Conservation (phyloP, 2,888 invertebrate species). For the Trimorus sp. region DNA sequence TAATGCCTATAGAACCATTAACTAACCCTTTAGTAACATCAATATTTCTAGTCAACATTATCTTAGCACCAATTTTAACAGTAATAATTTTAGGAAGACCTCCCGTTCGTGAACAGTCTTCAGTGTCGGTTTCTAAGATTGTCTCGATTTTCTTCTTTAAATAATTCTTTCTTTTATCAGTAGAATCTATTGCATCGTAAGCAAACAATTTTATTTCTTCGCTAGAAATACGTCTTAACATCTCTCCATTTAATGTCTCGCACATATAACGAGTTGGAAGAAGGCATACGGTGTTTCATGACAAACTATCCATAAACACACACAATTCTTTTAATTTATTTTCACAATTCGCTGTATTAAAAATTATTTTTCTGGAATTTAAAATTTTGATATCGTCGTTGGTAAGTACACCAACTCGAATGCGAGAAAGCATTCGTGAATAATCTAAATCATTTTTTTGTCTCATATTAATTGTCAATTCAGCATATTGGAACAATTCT, state of each 20-base stretch:
- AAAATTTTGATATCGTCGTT: slow-evolving; percentile 14
- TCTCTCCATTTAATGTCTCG: slow-evolving; percentile 22
- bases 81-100: slow-evolving; percentile 7
- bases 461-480: slow-evolving; percentile 63
- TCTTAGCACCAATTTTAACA: neutral
- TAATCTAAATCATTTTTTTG: slow-evolving; percentile 64
- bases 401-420: neutral
- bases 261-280: slow-evolving; percentile 70
- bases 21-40: neutral
- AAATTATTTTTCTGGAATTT: slow-evolving; percentile 7
- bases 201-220: slow-evolving; percentile 29
- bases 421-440: slow-evolving; percentile 53
- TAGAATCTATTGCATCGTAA: slow-evolving; percentile 65
- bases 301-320: slow-evolving; percentile 27
- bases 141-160: neutral
- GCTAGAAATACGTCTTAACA: slow-evolving; percentile 16
- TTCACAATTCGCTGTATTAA: slow-evolving; percentile 9
- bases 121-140: neutral
- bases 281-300: slow-evolving; percentile 63
- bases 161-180: neutral
- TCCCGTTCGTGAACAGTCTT: slow-evolving; percentile 2
- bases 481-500: slow-evolving; percentile 71
- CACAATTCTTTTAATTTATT: slow-evolving; percentile 41
- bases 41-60: slow-evolving; percentile 6
- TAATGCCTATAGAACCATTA: slow-evolving; percentile 3